These are phyloP conservation scores for Plecotus auritus DNA, from an alignment of 2,113 vertebrate species.

Conservation along the genomic window DNA sequence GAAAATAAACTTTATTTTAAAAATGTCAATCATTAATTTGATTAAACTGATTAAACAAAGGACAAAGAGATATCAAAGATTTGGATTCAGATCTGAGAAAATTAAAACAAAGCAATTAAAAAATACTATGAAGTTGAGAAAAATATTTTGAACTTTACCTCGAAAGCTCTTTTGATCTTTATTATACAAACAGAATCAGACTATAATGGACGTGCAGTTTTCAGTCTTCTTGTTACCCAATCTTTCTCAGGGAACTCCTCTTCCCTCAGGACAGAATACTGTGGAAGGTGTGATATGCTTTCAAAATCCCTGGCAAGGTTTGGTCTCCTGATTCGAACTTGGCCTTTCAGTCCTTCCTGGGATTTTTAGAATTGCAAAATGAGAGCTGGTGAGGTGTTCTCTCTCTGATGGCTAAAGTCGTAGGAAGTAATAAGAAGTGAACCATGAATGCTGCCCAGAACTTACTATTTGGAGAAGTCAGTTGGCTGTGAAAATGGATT, in stretches of 20 bases:
- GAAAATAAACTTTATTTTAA: conserved; percentile 15
- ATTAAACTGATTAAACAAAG: conserved; percentile 9
- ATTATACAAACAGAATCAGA: background rate
- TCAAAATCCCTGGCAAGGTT: background rate
- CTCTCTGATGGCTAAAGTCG: background rate
- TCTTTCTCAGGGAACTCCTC: background rate
- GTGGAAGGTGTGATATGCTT: background rate
- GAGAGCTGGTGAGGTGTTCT: background rate
- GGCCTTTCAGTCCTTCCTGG: background rate
- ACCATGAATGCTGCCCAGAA: background rate
- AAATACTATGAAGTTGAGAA: conserved; percentile 12
- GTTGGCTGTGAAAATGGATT: background rate
- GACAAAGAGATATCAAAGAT: conserved; percentile 31
- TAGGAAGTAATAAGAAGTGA: background rate
- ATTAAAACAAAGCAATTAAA: conserved; percentile 45
- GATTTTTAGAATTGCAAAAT: background rate
- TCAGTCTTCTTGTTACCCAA: rapidly evolving
- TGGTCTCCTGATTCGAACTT: background rate
- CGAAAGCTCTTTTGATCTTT: conserved; percentile 14
- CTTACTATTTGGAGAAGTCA: background rate
- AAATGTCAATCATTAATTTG: conserved; percentile 29
- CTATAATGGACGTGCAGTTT: background rate
- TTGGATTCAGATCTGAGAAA: conserved; percentile 26
- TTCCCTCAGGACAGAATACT: background rate
- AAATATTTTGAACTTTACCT: background rate